Base-by-base conservation (phyloP, 2,888 invertebrate genomes). In the Zhuqinia jingwanae region DNA sequence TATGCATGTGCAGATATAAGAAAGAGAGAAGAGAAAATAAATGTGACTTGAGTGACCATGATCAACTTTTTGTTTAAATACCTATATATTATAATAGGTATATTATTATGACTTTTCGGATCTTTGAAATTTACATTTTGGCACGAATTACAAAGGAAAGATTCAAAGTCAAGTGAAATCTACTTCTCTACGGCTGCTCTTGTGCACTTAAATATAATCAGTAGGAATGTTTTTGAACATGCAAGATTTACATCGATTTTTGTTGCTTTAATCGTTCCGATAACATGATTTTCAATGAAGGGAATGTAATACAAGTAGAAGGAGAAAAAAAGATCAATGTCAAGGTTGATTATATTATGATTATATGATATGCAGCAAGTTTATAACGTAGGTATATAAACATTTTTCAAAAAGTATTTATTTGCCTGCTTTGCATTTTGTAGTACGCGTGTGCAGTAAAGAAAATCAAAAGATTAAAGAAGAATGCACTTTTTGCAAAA, bases 261-360 rank as follows among this genome's bases (percentile, higher is more conserved):
- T 36, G n/a, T 25, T 17, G 56, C n/a, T 27, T 30, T 47, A 81
- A 73, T 81, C 73, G 73, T 81, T 81, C 81, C 73, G 73, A 81
- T 81, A 81, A 81, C 81, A 81, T 70, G 81, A 58, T 73, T 81
- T 75, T 15, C 53, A 68, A 47, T 73, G 30, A 13, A 73, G 3
- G 47, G 8, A 42, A 30, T 20, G 53, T 8, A 36, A 75, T 50
- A n/a, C 20, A 22, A n/a, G 25, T 30, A 30, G n/a, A 63, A 25
- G 20, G 15, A 25, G 36, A 8, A 42, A 20, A 45, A 42, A 79
- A 65, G 73, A 75, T 81, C 73, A 81, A 60, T 81, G 70, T 70
- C 80, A 80, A 80, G 73, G 73, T 47, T 79, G 68, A 50, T 42
- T 77, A 15, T 22, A 53, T 17, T 17, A 20, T 58, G 20, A 58